Conservation (phyloP, 2,797 vertebrate genomes). For the Characodon lateralis region DNA sequence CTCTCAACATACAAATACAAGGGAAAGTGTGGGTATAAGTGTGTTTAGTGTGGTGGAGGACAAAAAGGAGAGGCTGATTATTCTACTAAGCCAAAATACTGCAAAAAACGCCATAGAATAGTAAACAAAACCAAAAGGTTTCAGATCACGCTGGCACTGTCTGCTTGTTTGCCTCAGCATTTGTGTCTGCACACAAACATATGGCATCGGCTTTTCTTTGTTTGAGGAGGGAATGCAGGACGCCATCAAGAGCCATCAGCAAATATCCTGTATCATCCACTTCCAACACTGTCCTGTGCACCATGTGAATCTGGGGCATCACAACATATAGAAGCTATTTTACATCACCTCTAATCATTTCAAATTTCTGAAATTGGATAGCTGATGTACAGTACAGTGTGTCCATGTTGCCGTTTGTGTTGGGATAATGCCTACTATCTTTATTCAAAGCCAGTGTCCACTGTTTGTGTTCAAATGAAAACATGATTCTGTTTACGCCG, state of each 20-base stretch:
- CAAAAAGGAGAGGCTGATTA: constrained; percentile 32
- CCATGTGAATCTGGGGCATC: constrained; percentile 17
- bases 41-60: constrained; percentile 1
- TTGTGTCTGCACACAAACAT: constrained; percentile 12
- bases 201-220: constrained; percentile 54
- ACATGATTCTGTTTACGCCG: neutral
- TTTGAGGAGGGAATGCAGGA: constrained; percentile 30
- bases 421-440: neutral
- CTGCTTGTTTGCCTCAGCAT: neutral
- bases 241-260: constrained; percentile 43
- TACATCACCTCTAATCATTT: neutral
- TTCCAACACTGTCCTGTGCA: constrained; percentile 34
- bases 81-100: constrained; percentile 67
- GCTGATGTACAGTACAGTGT: constrained; percentile 6
- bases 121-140: constrained; percentile 44
- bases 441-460: neutral
- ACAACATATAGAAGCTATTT: neutral
- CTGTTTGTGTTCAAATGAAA: neutral
- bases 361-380: constrained; percentile 9
- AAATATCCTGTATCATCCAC: constrained; percentile 44
- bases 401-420: constrained; percentile 15
- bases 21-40: constrained; percentile 19
- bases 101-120: constrained; percentile 65
- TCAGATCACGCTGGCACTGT: constrained; percentile 1
- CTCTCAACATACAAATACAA: constrained; percentile 71